Conservation (phyloP, 1,140 invertebrate species). For the Drosophila nigromelanica region DNA sequence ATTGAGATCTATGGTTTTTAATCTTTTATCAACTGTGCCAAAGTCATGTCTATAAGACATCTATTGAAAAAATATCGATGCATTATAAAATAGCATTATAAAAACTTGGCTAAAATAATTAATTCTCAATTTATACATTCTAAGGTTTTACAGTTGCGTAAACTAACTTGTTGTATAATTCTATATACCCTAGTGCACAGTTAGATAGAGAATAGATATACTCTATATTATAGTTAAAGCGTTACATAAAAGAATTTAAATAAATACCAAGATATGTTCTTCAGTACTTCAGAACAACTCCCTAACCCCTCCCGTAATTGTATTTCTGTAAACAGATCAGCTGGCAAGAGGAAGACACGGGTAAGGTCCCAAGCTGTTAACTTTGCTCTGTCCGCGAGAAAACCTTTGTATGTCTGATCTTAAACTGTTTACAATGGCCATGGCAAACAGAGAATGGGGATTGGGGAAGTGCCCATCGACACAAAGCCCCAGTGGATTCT, state of each 20-base stretch:
- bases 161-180: no score
- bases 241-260: no score
- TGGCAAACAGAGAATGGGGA: constrained; percentile 43
- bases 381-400: constrained; percentile 43
- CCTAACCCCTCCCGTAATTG: no score
- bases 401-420: constrained; percentile 50
- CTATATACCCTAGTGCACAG: no score
- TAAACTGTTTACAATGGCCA: constrained; percentile 73
- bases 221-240: no score
- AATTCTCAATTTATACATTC: background rate
- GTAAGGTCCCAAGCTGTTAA: constrained; percentile 11
- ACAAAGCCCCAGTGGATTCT: constrained; percentile 57
- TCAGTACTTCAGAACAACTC: no score
- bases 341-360: background rate
- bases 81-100: background rate
- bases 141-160: background rate
- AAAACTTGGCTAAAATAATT: constrained; percentile 10
- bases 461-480: constrained; percentile 48
- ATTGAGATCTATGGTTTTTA: constrained; percentile 22
- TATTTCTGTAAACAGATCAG: background rate
- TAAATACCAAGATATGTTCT: no score
- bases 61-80: background rate
- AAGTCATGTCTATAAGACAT: constrained; percentile 11
- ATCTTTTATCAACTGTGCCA: constrained; percentile 20
- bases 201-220: no score